Conservation (phyloP, 2,113 vertebrate species). For the Telmatochromis brachygnathus region DNA sequence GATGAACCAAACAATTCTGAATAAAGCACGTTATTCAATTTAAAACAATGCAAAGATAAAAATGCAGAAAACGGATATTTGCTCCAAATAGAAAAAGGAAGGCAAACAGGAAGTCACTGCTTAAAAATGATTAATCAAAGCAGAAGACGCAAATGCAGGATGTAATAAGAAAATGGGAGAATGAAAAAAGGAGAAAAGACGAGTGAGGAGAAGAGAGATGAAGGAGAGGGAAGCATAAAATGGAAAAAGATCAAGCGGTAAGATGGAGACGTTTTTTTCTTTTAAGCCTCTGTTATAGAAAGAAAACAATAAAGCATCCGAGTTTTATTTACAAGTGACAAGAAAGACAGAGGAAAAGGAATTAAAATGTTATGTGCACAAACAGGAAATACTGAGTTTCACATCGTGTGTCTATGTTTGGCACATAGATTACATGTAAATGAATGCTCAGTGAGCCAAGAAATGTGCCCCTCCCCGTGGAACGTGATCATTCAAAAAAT, state of each 20-base stretch:
- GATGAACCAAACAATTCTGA: not conserved
- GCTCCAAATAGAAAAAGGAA: not conserved
- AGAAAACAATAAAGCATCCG: not conserved
- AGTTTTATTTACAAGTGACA: not conserved
- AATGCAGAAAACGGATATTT: not conserved
- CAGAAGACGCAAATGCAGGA: not conserved
- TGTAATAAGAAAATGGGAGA: not conserved
- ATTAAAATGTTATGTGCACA: fast-evolving
- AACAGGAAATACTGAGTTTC: not conserved
- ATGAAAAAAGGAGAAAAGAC: not conserved
- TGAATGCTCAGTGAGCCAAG: not conserved
- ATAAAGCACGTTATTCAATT: not conserved
- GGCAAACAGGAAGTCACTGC: not conserved
- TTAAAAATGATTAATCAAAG: not conserved
- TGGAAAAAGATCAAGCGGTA: fast-evolving
- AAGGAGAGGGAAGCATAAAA: not conserved
- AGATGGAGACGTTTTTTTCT: not conserved
- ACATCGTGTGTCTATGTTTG: not conserved
- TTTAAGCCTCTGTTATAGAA: not conserved
- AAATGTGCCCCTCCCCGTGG: not conserved
- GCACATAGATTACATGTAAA: not conserved
- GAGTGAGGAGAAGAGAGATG: not conserved
- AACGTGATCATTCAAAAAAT: not conserved
- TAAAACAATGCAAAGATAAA: not conserved
- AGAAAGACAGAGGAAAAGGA: not conserved